Conservation (phyloP, 2,797 vertebrate species). For the Sebastes hopkinsi region DNA sequence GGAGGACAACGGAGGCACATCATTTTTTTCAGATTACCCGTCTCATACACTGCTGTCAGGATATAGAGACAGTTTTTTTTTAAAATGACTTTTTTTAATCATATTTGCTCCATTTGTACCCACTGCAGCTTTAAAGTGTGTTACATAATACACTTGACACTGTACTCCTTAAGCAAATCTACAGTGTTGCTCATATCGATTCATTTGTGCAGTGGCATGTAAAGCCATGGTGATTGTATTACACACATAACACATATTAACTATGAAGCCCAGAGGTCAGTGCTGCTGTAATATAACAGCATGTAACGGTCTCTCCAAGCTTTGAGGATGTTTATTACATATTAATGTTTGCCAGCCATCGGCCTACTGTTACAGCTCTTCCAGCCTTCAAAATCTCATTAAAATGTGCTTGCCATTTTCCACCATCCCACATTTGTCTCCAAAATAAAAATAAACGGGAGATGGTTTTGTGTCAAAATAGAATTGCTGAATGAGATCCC, state of each 20-base stretch:
- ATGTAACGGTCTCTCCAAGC: neutral
- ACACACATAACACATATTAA: neutral
- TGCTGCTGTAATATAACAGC: neutral
- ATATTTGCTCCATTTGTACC: too few relatives aligned
- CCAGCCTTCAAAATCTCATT: neutral
- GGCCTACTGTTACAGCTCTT: neutral
- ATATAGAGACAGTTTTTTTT: too few relatives aligned
- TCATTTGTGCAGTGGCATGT: neutral
- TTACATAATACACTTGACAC: neutral
- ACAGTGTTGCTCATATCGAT: neutral
- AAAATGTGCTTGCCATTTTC: neutral
- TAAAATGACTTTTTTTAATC: too few relatives aligned
- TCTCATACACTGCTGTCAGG: too few relatives aligned
- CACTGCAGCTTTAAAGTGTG: neutral
- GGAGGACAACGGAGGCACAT: too few relatives aligned
- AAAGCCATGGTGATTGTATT: neutral
- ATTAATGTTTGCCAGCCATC: neutral
- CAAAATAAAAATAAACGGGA: neutral
- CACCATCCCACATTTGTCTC: neutral
- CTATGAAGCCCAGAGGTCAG: neutral
- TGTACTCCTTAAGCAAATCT: neutral
- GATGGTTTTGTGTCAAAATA: neutral
- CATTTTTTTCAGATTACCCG: too few relatives aligned
- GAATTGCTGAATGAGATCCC: neutral
- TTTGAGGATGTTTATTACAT: neutral